Evolutionary conservation across 2,888 invertebrate genomes (phyloP).

Genomic region (Vandiemenella viatica): DNA sequence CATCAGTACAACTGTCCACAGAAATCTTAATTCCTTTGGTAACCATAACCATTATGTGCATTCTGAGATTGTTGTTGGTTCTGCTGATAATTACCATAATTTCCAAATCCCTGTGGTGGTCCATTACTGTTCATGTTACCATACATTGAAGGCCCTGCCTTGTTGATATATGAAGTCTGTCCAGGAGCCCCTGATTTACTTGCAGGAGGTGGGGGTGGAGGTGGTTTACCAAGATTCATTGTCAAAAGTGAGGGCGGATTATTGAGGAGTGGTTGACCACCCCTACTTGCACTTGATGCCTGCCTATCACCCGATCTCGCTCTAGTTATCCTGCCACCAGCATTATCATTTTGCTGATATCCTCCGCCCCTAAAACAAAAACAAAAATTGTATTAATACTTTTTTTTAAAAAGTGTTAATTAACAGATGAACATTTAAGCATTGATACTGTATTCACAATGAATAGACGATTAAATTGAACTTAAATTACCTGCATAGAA

Average conservation of each 20-base stretch:
- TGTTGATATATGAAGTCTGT: too few species aligned
- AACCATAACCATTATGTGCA: neutral
- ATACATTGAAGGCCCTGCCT: too few species aligned
- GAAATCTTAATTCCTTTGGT: neutral
- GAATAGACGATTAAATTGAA: too few species aligned
- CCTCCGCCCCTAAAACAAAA: neutral
- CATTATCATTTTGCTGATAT: neutral
- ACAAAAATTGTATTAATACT: neutral
- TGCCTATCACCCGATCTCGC: neutral
- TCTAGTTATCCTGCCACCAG: neutral
- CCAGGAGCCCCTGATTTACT: too few species aligned
- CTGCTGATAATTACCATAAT: neutral
- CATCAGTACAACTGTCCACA: too few species aligned
- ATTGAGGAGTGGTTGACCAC: neutral
- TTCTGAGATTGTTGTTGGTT: neutral
- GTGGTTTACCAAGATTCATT: constrained; percentile 1
- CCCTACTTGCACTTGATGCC: neutral
- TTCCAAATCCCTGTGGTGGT: neutral
- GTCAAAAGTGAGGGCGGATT: constrained; percentile 1
- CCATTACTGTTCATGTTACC: neutral
- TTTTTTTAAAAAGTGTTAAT: neutral
- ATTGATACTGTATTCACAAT: too few species aligned
- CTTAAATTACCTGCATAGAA: too few species aligned
- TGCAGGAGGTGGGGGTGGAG: constrained; percentile 8
- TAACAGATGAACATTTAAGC: too few species aligned